phyloP scores from a whole-genome alignment of 2,888 invertebrate genomes.

The Invenusta paracnida region DNA sequence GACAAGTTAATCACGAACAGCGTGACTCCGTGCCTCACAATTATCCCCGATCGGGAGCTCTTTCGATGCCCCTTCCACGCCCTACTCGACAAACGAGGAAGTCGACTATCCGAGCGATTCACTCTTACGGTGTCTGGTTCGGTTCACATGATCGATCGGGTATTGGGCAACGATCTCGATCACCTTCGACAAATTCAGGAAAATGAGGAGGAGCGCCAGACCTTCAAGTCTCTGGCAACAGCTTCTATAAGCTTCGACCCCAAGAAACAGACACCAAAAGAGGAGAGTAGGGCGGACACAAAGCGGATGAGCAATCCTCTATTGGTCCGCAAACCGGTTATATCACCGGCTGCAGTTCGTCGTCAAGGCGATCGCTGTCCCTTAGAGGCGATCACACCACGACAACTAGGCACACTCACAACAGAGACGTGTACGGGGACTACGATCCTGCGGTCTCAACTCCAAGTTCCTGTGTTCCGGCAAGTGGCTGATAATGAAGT shows the following conservation, averaged over 20 bases:
- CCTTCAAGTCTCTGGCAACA: not conserved
- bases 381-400: not conserved
- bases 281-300: not conserved
- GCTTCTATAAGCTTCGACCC: not conserved
- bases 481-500: slow-evolving; percentile 53
- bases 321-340: not conserved
- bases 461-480: slow-evolving; percentile 50
- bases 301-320: not conserved
- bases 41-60: slow-evolving; percentile 15
- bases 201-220: not conserved
- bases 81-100: not conserved
- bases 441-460: slow-evolving; percentile 51
- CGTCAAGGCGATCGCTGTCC: not conserved
- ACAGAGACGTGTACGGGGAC: slow-evolving; percentile 50
- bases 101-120: not conserved
- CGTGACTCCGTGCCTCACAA: not conserved
- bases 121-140: not conserved
- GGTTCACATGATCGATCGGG: not conserved
- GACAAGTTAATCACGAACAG: not conserved
- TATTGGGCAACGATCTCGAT: not conserved
- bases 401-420: not conserved
- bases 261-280: not conserved
- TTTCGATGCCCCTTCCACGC: not conserved
- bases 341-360: not conserved
- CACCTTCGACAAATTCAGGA: not conserved